A percentile compares a stretch with the other conserved stretches of the same genome.
Conservation (phyloP, 2,888 invertebrate genomes). For the Drosophila setosimentum region DNA sequence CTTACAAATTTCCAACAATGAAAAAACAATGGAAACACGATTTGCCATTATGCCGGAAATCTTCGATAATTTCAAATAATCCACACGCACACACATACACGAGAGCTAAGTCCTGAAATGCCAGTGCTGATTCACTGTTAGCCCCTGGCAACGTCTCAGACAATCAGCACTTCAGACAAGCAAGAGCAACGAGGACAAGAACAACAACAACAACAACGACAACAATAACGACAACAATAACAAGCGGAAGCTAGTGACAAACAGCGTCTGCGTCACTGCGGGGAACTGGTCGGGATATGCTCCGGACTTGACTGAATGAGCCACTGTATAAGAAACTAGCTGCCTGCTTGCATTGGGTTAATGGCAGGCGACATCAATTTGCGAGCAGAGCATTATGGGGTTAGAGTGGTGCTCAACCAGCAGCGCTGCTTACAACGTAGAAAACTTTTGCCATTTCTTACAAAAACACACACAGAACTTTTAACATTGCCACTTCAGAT, state of each 20-base stretch:
- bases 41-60: constrained; percentile 75
- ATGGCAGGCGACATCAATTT: constrained; percentile 43
- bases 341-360: constrained; percentile 54
- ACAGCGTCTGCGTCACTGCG: constrained; percentile 47
- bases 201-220: constrained; percentile 26
- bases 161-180: constrained; percentile 56
- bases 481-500: constrained; percentile 57
- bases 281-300: constrained; percentile 17
- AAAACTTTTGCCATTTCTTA: constrained; percentile 73
- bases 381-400: not conserved
- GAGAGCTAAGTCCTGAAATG: constrained; percentile 25
- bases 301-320: constrained; percentile 59
- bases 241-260: constrained; percentile 43
- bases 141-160: constrained; percentile 47
- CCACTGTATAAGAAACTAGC: constrained; percentile 47
- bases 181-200: constrained; percentile 12
- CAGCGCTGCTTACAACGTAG: constrained; percentile 60
- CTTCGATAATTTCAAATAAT: constrained; percentile 79
- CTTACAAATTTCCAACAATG: constrained; percentile 64
- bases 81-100: constrained; percentile 32
- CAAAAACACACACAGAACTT: constrained; percentile 58
- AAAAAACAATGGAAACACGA: constrained; percentile 70
- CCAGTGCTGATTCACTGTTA: constrained; percentile 48
- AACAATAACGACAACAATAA: constrained; percentile 18
- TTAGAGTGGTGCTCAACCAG: constrained; percentile 27